phyloP scores from a whole-genome alignment of 2,797 vertebrate genomes.

The Thunnus albacares region DNA sequence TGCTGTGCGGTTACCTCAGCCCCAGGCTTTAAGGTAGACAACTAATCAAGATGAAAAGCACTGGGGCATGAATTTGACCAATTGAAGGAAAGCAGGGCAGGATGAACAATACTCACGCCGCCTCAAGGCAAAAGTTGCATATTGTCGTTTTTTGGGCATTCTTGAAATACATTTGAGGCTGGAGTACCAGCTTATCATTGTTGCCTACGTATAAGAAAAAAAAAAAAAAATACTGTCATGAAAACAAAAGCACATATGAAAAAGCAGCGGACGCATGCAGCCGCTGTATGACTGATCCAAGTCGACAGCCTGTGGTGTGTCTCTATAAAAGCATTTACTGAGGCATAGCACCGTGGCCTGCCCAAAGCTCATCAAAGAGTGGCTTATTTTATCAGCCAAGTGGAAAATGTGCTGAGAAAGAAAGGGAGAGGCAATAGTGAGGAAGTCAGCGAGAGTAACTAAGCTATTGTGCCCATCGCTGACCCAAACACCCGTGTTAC shows the following conservation, averaged over 20 bases:
- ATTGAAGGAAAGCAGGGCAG: conserved; percentile 20
- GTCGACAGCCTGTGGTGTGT: conserved; percentile 78
- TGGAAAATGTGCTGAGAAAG: conserved; percentile 86
- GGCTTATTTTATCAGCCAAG: conserved; percentile 84
- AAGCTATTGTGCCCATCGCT: conserved; percentile 77
- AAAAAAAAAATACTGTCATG: conserved; percentile 28
- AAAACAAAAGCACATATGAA: conserved; percentile 55
- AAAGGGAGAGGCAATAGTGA: conserved; percentile 72
- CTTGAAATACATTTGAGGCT: conserved; percentile 31
- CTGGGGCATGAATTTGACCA: conserved; percentile 36
- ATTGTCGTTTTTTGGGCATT: conserved; percentile 30
- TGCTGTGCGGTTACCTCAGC: conserved; percentile 52
- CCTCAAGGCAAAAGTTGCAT: conserved; percentile 31
- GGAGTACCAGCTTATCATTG: conserved; percentile 26
- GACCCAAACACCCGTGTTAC: conserved; percentile 80
- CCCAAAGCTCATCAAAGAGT: conserved; percentile 83
- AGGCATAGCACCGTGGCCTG: conserved; percentile 65
- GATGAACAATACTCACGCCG: conserved; percentile 13
- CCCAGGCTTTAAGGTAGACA: conserved; percentile 33
- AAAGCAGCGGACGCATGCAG: conserved; percentile 38
- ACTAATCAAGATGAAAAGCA: conserved; percentile 43
- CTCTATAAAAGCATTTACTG: conserved; percentile 79
- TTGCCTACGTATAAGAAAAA: background rate
- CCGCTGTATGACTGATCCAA: conserved; percentile 76
- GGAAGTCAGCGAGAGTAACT: conserved; percentile 81